A percentile compares a stretch with the other conserved stretches of the same genome.
Evolutionary conservation across 2,797 vertebrate species (phyloP).

Genomic region (Nyctibius grandis): DNA sequence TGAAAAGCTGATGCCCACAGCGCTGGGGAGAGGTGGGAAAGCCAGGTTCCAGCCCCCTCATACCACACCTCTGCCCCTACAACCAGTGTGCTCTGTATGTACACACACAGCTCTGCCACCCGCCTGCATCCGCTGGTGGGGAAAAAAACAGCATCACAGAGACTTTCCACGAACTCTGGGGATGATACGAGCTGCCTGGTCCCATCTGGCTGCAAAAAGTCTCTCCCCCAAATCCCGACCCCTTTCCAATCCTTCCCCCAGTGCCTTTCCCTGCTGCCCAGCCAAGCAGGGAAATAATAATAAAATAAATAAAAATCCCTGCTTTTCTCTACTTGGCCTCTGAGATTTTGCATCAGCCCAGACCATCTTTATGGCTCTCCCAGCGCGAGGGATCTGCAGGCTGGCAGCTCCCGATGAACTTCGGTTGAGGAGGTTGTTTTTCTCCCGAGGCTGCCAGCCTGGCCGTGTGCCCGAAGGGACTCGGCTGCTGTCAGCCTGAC

Average conservation of each 20-base stretch:
- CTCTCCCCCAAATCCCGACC: not conserved
- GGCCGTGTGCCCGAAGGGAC: not conserved
- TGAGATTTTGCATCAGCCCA: not conserved
- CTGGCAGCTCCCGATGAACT: not conserved
- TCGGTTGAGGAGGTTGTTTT: not conserved
- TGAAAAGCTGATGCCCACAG: not conserved
- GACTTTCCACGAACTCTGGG: not conserved
- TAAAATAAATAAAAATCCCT: not conserved
- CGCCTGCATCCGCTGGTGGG: not conserved
- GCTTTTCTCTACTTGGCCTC: not conserved
- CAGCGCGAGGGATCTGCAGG: accelerated
- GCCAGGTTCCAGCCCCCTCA: not conserved
- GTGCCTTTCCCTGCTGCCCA: not conserved
- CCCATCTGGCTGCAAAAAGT: not conserved
- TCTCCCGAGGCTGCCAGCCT: not conserved
- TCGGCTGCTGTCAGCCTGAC: not conserved
- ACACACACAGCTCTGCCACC: accelerated
- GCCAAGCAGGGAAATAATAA: not conserved
- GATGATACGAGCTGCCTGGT: not conserved
- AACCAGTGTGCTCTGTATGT: not conserved
- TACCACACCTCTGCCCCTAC: not conserved
- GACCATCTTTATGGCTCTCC: not conserved
- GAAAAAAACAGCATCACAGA: not conserved
- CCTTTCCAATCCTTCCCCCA: not conserved
- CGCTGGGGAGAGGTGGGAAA: not conserved